These are phyloP conservation scores for Anarhynchus alexandrinus DNA, from an alignment of 2,113 vertebrate genomes.

Conservation along the genomic window DNA sequence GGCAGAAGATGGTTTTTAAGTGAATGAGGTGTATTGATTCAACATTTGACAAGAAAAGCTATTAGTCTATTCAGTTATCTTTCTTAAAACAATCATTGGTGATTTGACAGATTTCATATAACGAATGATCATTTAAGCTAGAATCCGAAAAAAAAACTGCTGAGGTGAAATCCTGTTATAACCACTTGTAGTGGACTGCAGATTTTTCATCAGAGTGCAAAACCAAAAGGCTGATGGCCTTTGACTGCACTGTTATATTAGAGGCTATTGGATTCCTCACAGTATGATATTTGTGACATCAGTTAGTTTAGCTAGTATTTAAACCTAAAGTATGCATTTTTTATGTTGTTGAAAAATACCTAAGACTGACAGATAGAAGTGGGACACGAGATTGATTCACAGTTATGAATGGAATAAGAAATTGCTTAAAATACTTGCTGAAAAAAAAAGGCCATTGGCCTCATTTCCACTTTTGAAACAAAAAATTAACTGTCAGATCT, in stretches of 20 bases:
- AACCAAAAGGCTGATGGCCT: neutral
- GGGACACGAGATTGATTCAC: neutral
- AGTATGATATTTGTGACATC: neutral
- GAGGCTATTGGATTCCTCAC: neutral
- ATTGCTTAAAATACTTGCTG: neutral
- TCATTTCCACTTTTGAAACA: neutral
- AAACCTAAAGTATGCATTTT: neutral
- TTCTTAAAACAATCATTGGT: neutral
- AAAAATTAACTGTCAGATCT: neutral
- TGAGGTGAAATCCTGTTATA: neutral
- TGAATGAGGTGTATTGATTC: neutral
- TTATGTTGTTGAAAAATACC: neutral
- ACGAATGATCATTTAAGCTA: neutral
- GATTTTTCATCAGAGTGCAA: neutral
- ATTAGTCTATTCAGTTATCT: neutral
- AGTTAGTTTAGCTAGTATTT: neutral
- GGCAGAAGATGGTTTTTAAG: neutral
- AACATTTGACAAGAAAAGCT: neutral
- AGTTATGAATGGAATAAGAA: neutral
- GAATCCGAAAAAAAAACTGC: neutral
- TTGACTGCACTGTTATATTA: neutral
- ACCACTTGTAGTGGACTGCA: neutral
- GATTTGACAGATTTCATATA: neutral
- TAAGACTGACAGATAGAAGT: neutral
- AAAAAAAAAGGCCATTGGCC: neutral